These are phyloP conservation scores for Lamellibrachia luymesi DNA, from an alignment of 1,140 invertebrate species.

Conservation along the genomic window DNA sequence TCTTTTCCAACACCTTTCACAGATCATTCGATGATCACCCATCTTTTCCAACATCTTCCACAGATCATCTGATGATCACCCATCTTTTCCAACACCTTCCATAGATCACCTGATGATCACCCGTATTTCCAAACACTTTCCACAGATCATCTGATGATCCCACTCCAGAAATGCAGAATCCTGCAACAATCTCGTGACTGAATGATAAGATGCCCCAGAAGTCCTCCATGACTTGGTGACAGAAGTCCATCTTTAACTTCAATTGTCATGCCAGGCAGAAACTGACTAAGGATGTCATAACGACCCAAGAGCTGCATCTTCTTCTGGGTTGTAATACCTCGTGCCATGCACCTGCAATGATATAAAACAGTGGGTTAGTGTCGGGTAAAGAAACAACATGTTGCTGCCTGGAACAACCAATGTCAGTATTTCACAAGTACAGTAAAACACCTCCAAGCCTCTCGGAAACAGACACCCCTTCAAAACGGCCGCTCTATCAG, in stretches of 20 bases:
- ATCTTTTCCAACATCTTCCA: no score
- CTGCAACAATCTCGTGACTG: neutral
- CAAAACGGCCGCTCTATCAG: neutral
- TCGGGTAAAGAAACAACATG: neutral
- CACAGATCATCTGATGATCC: neutral
- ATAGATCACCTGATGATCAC: no score
- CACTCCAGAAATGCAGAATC: neutral
- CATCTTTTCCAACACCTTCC: no score
- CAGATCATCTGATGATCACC: no score
- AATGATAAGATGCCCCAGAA: neutral
- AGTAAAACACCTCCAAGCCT: neutral
- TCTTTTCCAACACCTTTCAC: no score
- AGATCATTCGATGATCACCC: no score
- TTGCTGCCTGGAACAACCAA: neutral
- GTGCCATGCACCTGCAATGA: constrained; percentile 56
- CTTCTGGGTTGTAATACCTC: constrained; percentile 50
- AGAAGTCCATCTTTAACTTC: neutral
- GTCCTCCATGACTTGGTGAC: neutral
- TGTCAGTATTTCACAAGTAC: neutral
- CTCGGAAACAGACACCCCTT: neutral
- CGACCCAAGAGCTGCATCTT: constrained; percentile 28
- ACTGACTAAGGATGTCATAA: neutral
- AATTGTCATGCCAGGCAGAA: neutral
- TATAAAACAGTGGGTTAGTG: constrained; percentile 47
- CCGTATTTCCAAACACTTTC: no score